Base-by-base conservation (phyloP, 2,113 vertebrate species). In the Sinocyclocheilus grahami region DNA sequence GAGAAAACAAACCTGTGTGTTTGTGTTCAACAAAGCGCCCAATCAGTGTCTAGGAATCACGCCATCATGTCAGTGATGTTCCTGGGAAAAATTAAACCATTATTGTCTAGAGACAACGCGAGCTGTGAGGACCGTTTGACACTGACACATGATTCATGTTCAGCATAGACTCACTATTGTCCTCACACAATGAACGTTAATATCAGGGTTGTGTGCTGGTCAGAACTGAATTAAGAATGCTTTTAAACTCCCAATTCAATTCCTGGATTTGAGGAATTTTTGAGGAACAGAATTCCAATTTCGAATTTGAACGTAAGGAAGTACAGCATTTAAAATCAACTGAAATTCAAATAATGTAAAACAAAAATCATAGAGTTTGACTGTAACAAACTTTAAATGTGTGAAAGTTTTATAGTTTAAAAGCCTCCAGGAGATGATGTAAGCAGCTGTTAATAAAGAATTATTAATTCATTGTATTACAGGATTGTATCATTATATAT, bases 101-200 rank as follows among this genome's bases (percentile, higher is more conserved):
- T 81, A 65, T 81, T 81, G 60, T 81, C 37, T 46, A 48, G 13
- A 16, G 39, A 81, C 79, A 30, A 63, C 60, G 0, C 79, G 65
- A 5, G 27, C 77, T 60, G 53, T 60, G 77, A 78, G 39, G 60
- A 48, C 7, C 10, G 60, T 81, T 81, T 81, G 78, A 81, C 78
- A 65, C 60, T 46, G 39, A 65, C n/a, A 48, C 58, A 81, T 81
- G 79, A 81, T 81, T 65, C 79, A 81, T 63, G 30, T 80, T 65
- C 60, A 81, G 39, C 39, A 62, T n/a, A 81, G 33, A 81, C 65
- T 65, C 79, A 65, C 79, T 65, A 81, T 81, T 81, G 79, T 81
- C 14, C 39, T 65, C 37, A 65, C 13, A 65, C 22, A 80, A 24
- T 27, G 37, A 62, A 48, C 46, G n/a, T 6, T 81, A 22, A 78